Evolutionary conservation across 2,888 invertebrate genomes (phyloP), one percentile per base, ranked within the genome.

Genomic region (Synanthedon andrenaeformis): DNA sequence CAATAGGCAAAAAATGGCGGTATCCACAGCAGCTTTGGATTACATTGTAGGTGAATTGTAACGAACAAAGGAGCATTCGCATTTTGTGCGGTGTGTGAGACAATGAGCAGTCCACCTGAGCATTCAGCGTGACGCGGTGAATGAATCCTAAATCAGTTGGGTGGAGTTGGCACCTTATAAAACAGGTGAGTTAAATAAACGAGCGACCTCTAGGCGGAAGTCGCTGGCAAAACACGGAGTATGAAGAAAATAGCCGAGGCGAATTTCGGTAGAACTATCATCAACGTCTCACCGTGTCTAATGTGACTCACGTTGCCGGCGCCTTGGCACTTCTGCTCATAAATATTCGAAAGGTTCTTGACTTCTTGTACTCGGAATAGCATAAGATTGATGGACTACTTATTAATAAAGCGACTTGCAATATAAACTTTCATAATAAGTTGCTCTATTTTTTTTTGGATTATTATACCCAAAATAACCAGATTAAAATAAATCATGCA

Each of bases 31-130:
- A 69, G 72, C 74, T 78, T 72, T 72, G 59, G 67, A 70, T 72
- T 76, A 79, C 79, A 77, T 62, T 79, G 81, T 82, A 74, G 64
- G 72, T 63, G 76, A 79, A 76, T 63, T 78, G 76, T 78, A 76
- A 68, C 74, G 67, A 79, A 85, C 84, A 84, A 85, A 85, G 84
- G 81, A 78, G 79, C 76, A 74, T 83, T 83, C 76, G 69, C 66
- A 72, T 78, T 74, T 72, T 63, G 77, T 69, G 68, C 67, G 65
- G 63, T 57, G 66, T 72, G 75, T 72, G 74, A 79, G 80, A 83
- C 81, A 80, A 82, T 79, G 78, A 73, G 70, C 76, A 70, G 74
- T 73, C 76, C 76, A 69, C 70, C 69, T 70, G 67, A 68, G 67
- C 76, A 77, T 67, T 72, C 61, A 77, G 78, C 80, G 82, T 79